Evolutionary conservation across 1,140 invertebrate species (phyloP).

Genomic region (Cyrtorhinus lividipennis): DNA sequence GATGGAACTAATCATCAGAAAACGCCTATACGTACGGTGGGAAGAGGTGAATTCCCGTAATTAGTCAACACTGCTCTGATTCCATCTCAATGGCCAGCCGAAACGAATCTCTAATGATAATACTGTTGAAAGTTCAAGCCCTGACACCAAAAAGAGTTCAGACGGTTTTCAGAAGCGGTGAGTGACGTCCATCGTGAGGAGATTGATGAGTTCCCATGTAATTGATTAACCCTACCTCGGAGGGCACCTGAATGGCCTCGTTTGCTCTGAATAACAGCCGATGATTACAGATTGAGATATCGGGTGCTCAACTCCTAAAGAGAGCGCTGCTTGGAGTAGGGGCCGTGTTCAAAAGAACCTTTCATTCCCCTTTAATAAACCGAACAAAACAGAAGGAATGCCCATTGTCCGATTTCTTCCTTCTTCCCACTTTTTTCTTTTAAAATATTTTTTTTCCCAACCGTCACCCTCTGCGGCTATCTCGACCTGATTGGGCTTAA

Average conservation of each 20-base stretch:
- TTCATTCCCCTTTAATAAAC: too few relatives aligned
- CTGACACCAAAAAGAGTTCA: background rate
- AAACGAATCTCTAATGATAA: background rate
- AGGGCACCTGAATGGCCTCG: conserved; percentile 6
- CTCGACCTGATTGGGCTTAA: background rate
- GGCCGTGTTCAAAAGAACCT: background rate
- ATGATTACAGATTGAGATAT: conserved; percentile 10
- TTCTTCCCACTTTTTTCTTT: background rate
- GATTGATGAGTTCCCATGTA: conserved; percentile 5
- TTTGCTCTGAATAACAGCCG: conserved; percentile 8
- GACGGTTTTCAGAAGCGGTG: background rate
- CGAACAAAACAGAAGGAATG: background rate
- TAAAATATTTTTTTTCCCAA: too few relatives aligned
- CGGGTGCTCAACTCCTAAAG: background rate
- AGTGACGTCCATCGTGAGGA: background rate
- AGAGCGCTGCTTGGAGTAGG: background rate
- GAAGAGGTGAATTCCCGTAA: background rate
- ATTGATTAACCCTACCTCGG: conserved; percentile 3
- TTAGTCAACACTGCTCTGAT: background rate
- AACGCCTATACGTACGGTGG: background rate
- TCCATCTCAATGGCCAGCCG: background rate
- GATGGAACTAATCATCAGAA: background rate
- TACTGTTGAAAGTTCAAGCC: conserved; percentile 1
- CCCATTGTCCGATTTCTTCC: conserved; percentile 3
- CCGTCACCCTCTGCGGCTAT: too few relatives aligned